phyloP scores from a whole-genome alignment of 2,888 invertebrate genomes.

The Ectobius pallidus region DNA sequence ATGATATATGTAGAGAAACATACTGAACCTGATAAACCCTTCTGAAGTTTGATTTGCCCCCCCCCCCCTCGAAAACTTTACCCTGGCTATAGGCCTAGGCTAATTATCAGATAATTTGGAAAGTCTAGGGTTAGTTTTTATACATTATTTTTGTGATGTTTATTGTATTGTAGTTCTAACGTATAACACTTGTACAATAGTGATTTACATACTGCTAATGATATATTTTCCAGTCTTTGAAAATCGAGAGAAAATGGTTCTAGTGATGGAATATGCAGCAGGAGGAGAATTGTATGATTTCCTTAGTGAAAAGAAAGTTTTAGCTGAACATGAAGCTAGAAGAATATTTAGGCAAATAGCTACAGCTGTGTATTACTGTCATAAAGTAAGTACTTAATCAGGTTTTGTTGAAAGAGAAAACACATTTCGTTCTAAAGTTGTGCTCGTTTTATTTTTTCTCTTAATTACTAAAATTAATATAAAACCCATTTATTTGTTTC shows the following conservation, averaged over 20 bases:
- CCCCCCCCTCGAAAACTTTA: too few relatives aligned
- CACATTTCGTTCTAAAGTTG: not conserved
- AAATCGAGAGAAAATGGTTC: constrained; percentile 98
- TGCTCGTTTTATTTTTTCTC: not conserved
- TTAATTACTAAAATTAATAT: not conserved
- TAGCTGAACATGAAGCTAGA: constrained; percentile 90
- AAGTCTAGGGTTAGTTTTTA: too few relatives aligned
- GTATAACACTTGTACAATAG: too few relatives aligned
- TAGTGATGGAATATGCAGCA: constrained; percentile 99
- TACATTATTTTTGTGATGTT: too few relatives aligned
- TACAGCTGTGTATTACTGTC: constrained; percentile 96
- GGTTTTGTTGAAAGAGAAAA: not conserved
- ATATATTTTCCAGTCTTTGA: constrained; percentile 93
- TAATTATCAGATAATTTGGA: too few relatives aligned
- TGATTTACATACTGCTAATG: too few relatives aligned
- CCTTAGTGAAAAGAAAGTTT: constrained; percentile 88
- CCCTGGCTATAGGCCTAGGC: too few relatives aligned
- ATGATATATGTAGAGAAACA: too few relatives aligned
- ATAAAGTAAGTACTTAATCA: constrained; percentile 75
- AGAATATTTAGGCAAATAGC: constrained; percentile 96
- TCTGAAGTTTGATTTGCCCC: too few relatives aligned
- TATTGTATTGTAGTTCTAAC: too few relatives aligned
- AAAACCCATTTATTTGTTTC: not conserved
- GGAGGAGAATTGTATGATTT: constrained; percentile 99
- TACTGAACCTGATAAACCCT: too few relatives aligned